A percentile compares a stretch with the other conserved stretches of the same genome.
These are phyloP conservation scores for Agrotis segetum DNA, from an alignment of 2,888 invertebrate genomes.

Conservation along the genomic window DNA sequence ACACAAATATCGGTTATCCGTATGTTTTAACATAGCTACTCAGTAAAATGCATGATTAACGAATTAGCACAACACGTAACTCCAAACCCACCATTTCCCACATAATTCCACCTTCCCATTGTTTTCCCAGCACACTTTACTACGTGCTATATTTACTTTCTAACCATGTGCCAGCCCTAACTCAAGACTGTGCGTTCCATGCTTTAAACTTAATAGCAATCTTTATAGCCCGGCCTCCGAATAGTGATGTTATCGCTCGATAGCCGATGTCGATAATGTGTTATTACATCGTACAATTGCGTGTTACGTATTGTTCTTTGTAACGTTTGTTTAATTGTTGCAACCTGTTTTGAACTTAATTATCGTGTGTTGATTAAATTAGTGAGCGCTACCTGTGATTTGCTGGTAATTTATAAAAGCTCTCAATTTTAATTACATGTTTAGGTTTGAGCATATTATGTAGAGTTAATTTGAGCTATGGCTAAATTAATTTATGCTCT, in stretches of 20 bases:
- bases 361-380: constrained; percentile 52
- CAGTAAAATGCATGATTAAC: background rate
- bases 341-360: constrained; percentile 48
- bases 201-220: constrained; percentile 89
- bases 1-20: no score
- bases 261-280: constrained; percentile 82
- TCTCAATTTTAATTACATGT: constrained; percentile 30
- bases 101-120: constrained; percentile 41
- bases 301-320: constrained; percentile 69
- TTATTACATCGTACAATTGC: constrained; percentile 76
- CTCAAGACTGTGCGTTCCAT: constrained; percentile 72
- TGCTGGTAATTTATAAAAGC: constrained; percentile 25
- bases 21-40: background rate
- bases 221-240: constrained; percentile 83
- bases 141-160: constrained; percentile 47
- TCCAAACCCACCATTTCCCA: constrained; percentile 7
- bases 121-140: constrained; percentile 43
- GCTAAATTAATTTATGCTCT: background rate
- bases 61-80: background rate
- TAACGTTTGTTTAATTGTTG: constrained; percentile 55
- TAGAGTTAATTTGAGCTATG: background rate
- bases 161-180: constrained; percentile 59
- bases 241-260: constrained; percentile 84
- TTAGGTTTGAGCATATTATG: constrained; percentile 2
- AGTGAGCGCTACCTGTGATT: constrained; percentile 37